Conservation (phyloP, 1,140 invertebrate species). For the Bombus superbus region DNA sequence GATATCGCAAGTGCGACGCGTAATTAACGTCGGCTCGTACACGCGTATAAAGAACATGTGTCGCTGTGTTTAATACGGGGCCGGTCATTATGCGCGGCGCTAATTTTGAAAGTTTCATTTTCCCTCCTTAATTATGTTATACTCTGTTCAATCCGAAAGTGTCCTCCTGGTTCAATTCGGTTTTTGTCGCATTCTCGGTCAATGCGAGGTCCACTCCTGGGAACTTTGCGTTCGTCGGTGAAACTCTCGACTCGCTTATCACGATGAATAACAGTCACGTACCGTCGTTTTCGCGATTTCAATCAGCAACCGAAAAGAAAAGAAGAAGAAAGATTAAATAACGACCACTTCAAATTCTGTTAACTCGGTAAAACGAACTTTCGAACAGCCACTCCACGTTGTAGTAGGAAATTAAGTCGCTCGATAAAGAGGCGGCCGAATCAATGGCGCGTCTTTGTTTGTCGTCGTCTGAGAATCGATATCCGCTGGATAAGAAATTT, state of each 20-base stretch:
- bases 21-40: constrained; percentile 45
- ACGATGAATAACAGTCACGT: not conserved
- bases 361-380: not conserved
- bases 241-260: constrained; percentile 10
- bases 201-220: too few relatives aligned
- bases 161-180: not conserved
- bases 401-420: not conserved
- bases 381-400: not conserved
- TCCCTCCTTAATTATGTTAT: constrained; percentile 18
- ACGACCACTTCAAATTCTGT: not conserved
- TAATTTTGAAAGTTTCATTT: constrained; percentile 35
- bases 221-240: not conserved
- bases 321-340: not conserved
- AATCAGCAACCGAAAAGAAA: not conserved
- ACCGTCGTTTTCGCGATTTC: not conserved
- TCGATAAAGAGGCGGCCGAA: not conserved
- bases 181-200: not conserved
- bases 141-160: constrained; percentile 4
- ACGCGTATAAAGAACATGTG: constrained; percentile 40
- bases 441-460: not conserved
- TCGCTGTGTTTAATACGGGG: constrained; percentile 10
- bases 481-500: not conserved
- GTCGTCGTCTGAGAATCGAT: not conserved
- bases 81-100: not conserved
- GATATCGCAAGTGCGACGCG: constrained; percentile 50